Percentiles rank a stretch among this genome's conserved stretches.
Conservation (phyloP, 2,113 vertebrate species). For the Xyrauchen texanus region DNA sequence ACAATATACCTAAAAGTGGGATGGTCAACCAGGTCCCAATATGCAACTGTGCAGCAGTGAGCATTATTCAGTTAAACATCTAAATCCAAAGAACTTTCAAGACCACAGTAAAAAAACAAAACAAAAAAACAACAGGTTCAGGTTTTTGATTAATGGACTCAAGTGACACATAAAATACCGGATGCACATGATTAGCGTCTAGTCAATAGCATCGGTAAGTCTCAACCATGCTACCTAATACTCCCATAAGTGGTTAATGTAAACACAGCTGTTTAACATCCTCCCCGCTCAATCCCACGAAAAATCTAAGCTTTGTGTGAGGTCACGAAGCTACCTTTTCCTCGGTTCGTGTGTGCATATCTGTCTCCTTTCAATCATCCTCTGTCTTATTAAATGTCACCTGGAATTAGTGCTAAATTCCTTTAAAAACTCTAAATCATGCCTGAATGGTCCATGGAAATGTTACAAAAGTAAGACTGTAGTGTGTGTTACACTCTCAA, state of each 20-base stretch:
- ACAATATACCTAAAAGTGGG: neutral
- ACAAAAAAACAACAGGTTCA: conserved; percentile 56
- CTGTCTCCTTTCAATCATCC: neutral
- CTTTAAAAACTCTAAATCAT: conserved; percentile 11
- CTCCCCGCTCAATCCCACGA: conserved; percentile 73
- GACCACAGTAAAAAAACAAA: conserved; percentile 50
- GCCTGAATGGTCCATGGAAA: neutral
- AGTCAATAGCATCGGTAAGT: conserved; percentile 73
- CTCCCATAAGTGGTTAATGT: conserved; percentile 72
- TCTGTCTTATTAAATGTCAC: neutral
- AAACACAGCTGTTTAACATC: conserved; percentile 84
- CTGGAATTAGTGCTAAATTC: neutral
- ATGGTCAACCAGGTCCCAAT: neutral
- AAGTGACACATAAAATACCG: conserved; percentile 67
- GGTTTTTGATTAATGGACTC: conserved; percentile 74
- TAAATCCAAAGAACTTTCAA: neutral
- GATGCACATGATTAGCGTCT: conserved; percentile 68
- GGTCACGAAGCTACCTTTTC: conserved; percentile 62
- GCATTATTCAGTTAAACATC: neutral
- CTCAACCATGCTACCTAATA: conserved; percentile 75
- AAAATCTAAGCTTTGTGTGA: conserved; percentile 66
- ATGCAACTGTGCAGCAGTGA: neutral
- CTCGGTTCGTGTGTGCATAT: conserved; percentile 2
- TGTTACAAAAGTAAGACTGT: no score
- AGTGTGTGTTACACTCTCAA: no score